Evolutionary conservation across 2,113 vertebrate species (phyloP).

Genomic region (Lepisosteus oculatus): DNA sequence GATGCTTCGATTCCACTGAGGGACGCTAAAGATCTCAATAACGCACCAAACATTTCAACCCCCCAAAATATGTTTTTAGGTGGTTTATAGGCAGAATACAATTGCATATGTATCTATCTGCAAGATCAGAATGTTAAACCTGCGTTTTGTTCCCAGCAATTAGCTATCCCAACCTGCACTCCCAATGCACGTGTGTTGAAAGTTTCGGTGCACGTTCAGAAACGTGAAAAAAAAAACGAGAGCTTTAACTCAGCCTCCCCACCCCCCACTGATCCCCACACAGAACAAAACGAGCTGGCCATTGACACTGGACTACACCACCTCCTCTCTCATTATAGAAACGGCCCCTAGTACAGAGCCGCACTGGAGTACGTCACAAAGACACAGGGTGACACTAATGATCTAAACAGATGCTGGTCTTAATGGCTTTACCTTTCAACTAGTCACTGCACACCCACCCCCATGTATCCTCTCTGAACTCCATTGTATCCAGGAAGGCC

Average conservation of each 20-base stretch:
- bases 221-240: too few species aligned
- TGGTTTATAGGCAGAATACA: too few species aligned
- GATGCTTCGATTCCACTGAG: too few species aligned
- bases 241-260: not conserved
- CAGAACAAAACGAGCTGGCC: slow-evolving; percentile 8
- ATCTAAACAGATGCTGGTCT: slow-evolving; percentile 19
- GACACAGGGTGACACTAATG: slow-evolving; percentile 11
- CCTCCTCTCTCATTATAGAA: slow-evolving; percentile 11
- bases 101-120: too few species aligned
- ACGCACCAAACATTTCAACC: too few species aligned
- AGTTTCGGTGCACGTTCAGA: too few species aligned
- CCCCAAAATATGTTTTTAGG: too few species aligned
- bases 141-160: too few species aligned
- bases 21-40: too few species aligned
- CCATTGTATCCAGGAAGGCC: slow-evolving; percentile 6
- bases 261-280: slow-evolving; percentile 2
- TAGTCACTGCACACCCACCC: not conserved
- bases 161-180: too few species aligned
- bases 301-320: slow-evolving; percentile 10
- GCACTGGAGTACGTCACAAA: slow-evolving; percentile 14
- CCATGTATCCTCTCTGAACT: not conserved
- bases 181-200: too few species aligned
- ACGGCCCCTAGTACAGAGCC: slow-evolving; percentile 11
- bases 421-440: slow-evolving; percentile 20
- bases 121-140: too few species aligned